phyloP scores from a whole-genome alignment of 2,888 invertebrate species.

The Drosophila maculinotata region DNA sequence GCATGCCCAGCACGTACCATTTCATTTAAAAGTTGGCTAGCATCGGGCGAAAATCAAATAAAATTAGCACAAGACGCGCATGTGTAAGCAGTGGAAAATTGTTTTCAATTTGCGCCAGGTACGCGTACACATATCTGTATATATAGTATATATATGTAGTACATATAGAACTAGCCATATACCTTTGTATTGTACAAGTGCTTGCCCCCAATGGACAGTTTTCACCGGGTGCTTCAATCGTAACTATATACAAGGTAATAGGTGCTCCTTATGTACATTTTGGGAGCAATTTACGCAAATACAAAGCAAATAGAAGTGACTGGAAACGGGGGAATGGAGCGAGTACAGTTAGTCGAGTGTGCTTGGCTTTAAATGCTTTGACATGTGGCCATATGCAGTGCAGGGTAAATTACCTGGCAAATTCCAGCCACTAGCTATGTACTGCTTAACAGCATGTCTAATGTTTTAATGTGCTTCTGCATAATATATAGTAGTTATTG shows the following conservation, averaged over 20 bases:
- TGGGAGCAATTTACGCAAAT: constrained; percentile 21
- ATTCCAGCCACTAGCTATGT: background rate
- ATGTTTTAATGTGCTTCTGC: too few species aligned
- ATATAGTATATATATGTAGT: background rate
- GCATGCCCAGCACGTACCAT: constrained; percentile 64
- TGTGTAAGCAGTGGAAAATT: constrained; percentile 61
- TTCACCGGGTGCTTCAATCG: constrained; percentile 9
- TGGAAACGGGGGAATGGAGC: background rate
- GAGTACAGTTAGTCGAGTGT: background rate
- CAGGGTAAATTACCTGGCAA: constrained; percentile 10
- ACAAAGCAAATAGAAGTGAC: constrained; percentile 7
- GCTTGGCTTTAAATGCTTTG: background rate
- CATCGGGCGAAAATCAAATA: constrained; percentile 68
- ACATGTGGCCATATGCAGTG: background rate
- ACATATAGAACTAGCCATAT: background rate
- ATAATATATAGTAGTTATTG: background rate
- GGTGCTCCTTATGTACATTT: constrained; percentile 21
- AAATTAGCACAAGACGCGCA: constrained; percentile 59
- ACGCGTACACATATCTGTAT: background rate
- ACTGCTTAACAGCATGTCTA: constrained; percentile 4
- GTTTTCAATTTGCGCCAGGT: constrained; percentile 63
- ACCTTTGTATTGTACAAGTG: background rate
- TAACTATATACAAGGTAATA: constrained; percentile 27
- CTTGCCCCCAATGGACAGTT: constrained; percentile 3
- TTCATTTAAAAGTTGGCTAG: constrained; percentile 69